Evolutionary conservation across 2,113 vertebrate genomes (phyloP).

Genomic region (Elaphurus davidianus): DNA sequence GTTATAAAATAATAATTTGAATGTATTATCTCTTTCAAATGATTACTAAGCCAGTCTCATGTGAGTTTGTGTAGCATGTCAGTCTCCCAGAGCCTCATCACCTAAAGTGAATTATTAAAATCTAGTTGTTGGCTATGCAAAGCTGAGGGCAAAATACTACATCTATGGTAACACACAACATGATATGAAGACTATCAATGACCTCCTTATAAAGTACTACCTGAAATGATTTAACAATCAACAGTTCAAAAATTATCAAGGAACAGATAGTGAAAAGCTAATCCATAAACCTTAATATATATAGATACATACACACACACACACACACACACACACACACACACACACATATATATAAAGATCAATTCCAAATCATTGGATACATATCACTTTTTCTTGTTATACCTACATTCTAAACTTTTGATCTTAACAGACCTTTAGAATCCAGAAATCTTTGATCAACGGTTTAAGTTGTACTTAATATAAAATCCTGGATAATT

Average conservation of each 20-base stretch:
- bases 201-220: neutral
- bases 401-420: neutral
- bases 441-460: constrained; percentile 25
- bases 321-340: too few relatives aligned
- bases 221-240: neutral
- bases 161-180: neutral
- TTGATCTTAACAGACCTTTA: neutral
- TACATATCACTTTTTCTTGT: neutral
- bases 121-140: neutral
- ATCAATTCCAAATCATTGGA: neutral
- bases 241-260: neutral
- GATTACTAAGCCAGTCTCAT: neutral
- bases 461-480: neutral
- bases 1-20: neutral
- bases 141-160: neutral
- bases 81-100: neutral
- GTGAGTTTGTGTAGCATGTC: neutral
- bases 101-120: neutral
- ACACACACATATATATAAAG: too few relatives aligned
- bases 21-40: neutral
- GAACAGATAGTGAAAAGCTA: neutral
- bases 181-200: neutral
- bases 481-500: constrained; percentile 15
- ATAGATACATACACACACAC: neutral
- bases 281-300: neutral